Base-by-base conservation (phyloP, 1,140 invertebrate genomes). In the Drosophila funebris region DNA sequence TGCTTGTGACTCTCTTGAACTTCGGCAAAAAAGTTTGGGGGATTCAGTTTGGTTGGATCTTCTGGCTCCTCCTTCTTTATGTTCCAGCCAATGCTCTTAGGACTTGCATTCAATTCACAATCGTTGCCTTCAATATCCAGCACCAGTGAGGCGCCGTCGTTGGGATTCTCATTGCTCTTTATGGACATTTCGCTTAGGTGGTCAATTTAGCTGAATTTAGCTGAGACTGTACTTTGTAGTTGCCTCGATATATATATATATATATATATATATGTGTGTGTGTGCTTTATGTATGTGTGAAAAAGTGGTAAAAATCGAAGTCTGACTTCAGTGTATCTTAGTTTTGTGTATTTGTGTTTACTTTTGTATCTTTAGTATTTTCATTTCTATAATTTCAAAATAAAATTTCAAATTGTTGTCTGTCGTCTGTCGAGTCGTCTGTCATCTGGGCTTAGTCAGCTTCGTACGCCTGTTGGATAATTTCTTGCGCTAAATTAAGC, bases 401-500 rank as follows among this genome's bases (percentile, higher is more conserved):
- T 1, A 33, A 33, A 52, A 52, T 31, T 52, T 36, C n/a, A 33
- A 31, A 52, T 18, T 58, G 27, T 13, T 39, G 44, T 36, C 8
- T 29, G 20, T 39, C 9, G 8, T 29, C n/a, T 27, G 0, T 43
- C n/a, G n/a, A n/a, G 24, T 58, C 37, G 37, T 6, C 11, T 36
- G 48, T 52, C 29, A 24, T 44, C 24, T 29, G 31, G 11, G 29
- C 6, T 53, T n/a, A 36, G 50, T n/a, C 50, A 53, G 14, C 16
- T 52, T 29, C 27, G 56, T 31, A 58, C 75, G 81, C 58, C 69
- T 73, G 71, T 37, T 88, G 71, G 50, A 82, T 76, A 75, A 82
- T 87, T 87, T 56, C 76, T 75, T 76, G 83, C 82, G 83, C 82
- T 87, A 87, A 87, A 87, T 87, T 87, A 87, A 87, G 78, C 82